Percentiles rank a stretch among this genome's conserved stretches.
phyloP scores from a whole-genome alignment of 2,888 invertebrate genomes.

The Lasioglossum vierecki region DNA sequence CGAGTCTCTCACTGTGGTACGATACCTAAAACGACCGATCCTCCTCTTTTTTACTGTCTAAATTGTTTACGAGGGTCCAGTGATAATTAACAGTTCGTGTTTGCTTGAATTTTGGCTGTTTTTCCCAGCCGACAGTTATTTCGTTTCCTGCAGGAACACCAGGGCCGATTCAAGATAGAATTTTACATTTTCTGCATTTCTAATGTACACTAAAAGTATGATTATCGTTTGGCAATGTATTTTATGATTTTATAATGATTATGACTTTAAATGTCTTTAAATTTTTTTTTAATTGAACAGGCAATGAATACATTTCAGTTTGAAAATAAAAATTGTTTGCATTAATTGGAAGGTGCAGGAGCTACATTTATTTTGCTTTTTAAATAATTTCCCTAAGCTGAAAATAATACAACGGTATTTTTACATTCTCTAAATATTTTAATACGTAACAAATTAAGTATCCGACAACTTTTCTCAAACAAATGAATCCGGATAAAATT shows the following conservation, averaged over 20 bases:
- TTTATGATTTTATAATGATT: no score
- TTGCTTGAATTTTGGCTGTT: not conserved
- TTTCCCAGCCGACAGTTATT: not conserved
- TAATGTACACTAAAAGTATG: not conserved
- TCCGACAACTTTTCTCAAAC: not conserved
- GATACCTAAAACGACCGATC: not conserved
- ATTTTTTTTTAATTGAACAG: no score
- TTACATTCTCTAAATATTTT: no score
- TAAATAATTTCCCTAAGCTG: no score
- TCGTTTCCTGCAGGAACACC: not conserved
- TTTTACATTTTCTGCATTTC: no score
- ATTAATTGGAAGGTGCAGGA: not conserved
- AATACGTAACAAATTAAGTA: not conserved
- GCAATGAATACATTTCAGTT: no score
- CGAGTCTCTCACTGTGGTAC: not conserved
- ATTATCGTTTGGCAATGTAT: not conserved
- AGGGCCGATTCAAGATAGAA: not conserved
- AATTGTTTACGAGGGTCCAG: not conserved
- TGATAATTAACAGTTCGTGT: not conserved
- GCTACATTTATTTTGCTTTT: no score
- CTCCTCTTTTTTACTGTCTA: not conserved
- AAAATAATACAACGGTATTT: no score
- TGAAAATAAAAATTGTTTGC: no score
- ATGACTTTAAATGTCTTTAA: no score
- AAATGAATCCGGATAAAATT: not conserved